Evolutionary conservation across 1,140 invertebrate genomes (phyloP).

Genomic region (Drosophila kepulauana): DNA sequence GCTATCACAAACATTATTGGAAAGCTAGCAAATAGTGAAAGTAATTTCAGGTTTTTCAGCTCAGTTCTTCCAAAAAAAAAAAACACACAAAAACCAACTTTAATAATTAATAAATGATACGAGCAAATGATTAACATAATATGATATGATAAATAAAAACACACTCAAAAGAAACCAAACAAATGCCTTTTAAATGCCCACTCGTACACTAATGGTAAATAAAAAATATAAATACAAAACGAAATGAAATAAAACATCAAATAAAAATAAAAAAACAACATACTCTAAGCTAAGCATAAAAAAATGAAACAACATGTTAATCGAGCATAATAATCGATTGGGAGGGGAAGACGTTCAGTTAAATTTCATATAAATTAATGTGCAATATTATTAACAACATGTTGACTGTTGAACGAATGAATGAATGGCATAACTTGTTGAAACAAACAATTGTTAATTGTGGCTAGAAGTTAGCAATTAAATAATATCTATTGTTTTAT

Average conservation of each 20-base stretch:
- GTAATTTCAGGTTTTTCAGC: constrained; percentile 70
- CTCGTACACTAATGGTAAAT: constrained; percentile 67
- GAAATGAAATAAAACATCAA: constrained; percentile 26
- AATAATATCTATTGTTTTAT: constrained; percentile 72
- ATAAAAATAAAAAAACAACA: constrained; percentile 19
- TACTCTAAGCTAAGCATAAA: constrained; percentile 25
- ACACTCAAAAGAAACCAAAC: constrained; percentile 70
- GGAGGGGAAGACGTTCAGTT: constrained; percentile 11
- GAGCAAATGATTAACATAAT: constrained; percentile 22
- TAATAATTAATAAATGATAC: constrained; percentile 32
- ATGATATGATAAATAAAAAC: constrained; percentile 26
- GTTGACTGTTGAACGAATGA: constrained; percentile 28
- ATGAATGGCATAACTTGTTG: constrained; percentile 60
- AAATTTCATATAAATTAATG: constrained; percentile 12
- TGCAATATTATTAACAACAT: constrained; percentile 19
- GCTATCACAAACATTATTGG: constrained; percentile 28
- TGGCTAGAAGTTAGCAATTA: constrained; percentile 63
- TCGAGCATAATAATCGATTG: constrained; percentile 39
- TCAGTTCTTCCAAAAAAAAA: constrained; percentile 69
- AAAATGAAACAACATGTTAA: constrained; percentile 40
- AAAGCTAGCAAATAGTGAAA: constrained; percentile 45
- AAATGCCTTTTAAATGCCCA: constrained; percentile 83
- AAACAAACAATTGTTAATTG: constrained; percentile 49
- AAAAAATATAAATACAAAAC: constrained; percentile 36
- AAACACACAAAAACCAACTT: constrained; percentile 20